Evolutionary conservation across 2,113 vertebrate species (phyloP), one percentile per base, ranked within the genome.

Genomic region (Pseudorasbora parva): DNA sequence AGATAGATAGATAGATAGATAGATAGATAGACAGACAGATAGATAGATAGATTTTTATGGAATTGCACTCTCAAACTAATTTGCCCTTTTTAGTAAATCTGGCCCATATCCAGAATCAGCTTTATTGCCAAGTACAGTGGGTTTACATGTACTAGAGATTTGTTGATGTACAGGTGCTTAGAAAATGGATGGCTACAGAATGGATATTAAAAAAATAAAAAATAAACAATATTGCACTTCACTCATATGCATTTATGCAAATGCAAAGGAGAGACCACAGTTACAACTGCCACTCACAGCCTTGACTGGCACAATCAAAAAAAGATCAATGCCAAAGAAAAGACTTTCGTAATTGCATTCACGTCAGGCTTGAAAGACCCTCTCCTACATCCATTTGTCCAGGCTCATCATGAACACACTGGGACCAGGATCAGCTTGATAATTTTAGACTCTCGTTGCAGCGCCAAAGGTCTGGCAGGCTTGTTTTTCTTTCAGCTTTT

Each of bases 381-480:
- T 57, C 10, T 14, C 11, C 33, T 62, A 30, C 14, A 72, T 5
- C 23, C 25, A 27, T 41, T 11, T 21, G 3, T 15, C 8, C 45
- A 82, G 15, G 11, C 25, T 84, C 41, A 77, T 78, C 57, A 37
- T 60, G 33, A 56, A 82, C 71, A 47, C 27, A 37, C 56, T 49
- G 59, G 37, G 51, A 54, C 51, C 2, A 7, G 51, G 54, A 87
- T 80, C 23, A 49, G 68, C 54, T 80, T 82, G 80, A 71, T 85
- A 73, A 90, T 88, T 81, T 85, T 30, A 47, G 66, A 27, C 54
- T 41, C 45, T 11, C 1, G 33, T 21, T 51, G 3, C 3, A 41
- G 8, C 8, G 12, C 19, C 60, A 62, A 9, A 33, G 12, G 45
- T 57, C 59, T 9, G 14, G 17, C 2, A 33, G 69, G 11, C 64